Base-by-base conservation (phyloP, 2,888 invertebrate genomes). In the Eupithecia insigniata region DNA sequence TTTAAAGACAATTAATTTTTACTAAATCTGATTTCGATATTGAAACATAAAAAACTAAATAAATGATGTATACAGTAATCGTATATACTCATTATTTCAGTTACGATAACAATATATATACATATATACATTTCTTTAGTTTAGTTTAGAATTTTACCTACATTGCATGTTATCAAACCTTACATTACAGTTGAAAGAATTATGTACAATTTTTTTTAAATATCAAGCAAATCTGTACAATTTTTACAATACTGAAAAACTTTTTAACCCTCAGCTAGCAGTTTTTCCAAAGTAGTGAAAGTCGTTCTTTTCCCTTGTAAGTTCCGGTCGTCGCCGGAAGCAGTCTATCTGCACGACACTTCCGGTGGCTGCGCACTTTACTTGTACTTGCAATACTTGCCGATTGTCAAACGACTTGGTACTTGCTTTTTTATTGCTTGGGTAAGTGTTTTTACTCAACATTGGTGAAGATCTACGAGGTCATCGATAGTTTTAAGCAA, bases 271-370 rank as follows among this genome's bases (percentile, higher is more conserved):
- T 5, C 26, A 14, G 26, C 12, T 26, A 26, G 26, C 16, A 22
- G 16, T 58, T 28, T 16, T 28, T 18, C 30, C 16, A 30, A 7
- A 60, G 46, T n/a, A 60, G 18, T 60, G 60, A 30, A 14, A 18
- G 32, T 8, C 3, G 16, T 32, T 61, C 10, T 32, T 30, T 61
- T n/a, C 32, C 30, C 61, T n/a, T 30, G 30, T 32, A n/a, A 34
- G 18, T 61, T 61, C 61, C 32, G 61, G 32, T 28, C 8, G n/a
- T n/a, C 61, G 61, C 30, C 34, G 61, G 34, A 61, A 61, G 61
- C 32, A 34, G 61, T 32, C 28, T n/a, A 34, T n/a, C 61, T 18
- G 61, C 61, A n/a, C 61, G 61, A 32, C 61, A 61, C 61, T 61
- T 61, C 60, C 60, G 60, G 60, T 60, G 28, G 7, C 16, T 28